A percentile compares a stretch with the other conserved stretches of the same genome.
These are phyloP conservation scores for Tychaedon coryphoeus DNA, from an alignment of 2,113 vertebrate genomes.

Conservation along the genomic window DNA sequence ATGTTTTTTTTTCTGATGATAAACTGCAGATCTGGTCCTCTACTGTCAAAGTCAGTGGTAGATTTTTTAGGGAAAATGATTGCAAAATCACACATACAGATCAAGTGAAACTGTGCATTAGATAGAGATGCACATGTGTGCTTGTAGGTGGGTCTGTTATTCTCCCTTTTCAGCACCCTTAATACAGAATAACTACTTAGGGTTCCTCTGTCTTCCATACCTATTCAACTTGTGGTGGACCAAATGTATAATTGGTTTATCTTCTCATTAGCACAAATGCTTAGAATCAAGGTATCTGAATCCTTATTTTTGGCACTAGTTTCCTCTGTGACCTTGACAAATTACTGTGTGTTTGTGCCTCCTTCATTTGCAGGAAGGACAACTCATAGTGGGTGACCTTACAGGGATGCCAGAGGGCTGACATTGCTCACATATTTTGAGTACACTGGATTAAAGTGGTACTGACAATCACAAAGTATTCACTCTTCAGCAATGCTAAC, in stretches of 20 bases:
- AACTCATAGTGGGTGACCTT: background rate
- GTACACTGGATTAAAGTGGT: background rate
- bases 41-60: background rate
- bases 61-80: background rate
- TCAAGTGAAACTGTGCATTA: background rate
- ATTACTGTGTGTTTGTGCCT: background rate
- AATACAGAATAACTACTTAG: background rate
- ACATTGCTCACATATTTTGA: background rate
- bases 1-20: background rate
- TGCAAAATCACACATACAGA: background rate
- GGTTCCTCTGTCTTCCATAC: background rate
- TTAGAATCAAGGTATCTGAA: background rate
- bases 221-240: background rate
- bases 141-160: background rate
- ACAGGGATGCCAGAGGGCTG: background rate
- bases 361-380: background rate
- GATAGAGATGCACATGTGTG: rapidly evolving
- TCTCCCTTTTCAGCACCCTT: background rate
- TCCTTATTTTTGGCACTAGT: background rate
- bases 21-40: background rate
- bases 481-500: background rate
- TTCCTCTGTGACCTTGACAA: background rate
- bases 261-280: background rate
- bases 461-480: background rate
- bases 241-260: background rate